Percentiles rank a stretch among this genome's conserved stretches.
phyloP scores from a whole-genome alignment of 2,888 invertebrate species.

The Aphrophora alni region DNA sequence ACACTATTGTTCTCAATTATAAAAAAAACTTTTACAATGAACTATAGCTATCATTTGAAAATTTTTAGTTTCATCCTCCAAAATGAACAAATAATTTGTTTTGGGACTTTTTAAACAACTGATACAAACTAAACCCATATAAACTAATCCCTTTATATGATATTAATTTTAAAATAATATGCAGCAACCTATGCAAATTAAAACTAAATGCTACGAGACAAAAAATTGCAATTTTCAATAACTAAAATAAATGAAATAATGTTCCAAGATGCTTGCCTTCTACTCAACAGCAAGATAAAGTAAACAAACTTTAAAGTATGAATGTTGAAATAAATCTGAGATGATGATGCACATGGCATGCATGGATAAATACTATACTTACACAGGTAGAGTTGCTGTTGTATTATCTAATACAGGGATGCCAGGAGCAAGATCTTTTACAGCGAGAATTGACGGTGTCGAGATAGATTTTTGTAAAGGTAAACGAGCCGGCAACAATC shows the following conservation, averaged over 20 bases:
- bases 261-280: background rate
- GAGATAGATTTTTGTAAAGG: slow-evolving; percentile 90
- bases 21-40: too few species aligned
- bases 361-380: slow-evolving; percentile 55
- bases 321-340: too few species aligned
- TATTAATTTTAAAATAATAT: too few species aligned
- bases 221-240: background rate
- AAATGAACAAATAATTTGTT: too few species aligned
- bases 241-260: background rate
- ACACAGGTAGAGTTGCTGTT: slow-evolving; percentile 65
- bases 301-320: background rate
- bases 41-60: too few species aligned
- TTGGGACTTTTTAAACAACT: too few species aligned
- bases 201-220: background rate
- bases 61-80: too few species aligned
- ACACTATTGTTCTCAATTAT: too few species aligned
- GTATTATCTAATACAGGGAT: slow-evolving; percentile 60
- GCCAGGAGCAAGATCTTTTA: slow-evolving; percentile 66
- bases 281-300: background rate
- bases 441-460: slow-evolving; percentile 85
- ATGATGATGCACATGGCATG: background rate
- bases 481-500: slow-evolving; percentile 68
- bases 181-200: background rate
- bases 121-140: too few species aligned
- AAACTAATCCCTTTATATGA: too few species aligned